Evolutionary conservation across 2,888 invertebrate species (phyloP).

Genomic region (Drosophila diplacantha): DNA sequence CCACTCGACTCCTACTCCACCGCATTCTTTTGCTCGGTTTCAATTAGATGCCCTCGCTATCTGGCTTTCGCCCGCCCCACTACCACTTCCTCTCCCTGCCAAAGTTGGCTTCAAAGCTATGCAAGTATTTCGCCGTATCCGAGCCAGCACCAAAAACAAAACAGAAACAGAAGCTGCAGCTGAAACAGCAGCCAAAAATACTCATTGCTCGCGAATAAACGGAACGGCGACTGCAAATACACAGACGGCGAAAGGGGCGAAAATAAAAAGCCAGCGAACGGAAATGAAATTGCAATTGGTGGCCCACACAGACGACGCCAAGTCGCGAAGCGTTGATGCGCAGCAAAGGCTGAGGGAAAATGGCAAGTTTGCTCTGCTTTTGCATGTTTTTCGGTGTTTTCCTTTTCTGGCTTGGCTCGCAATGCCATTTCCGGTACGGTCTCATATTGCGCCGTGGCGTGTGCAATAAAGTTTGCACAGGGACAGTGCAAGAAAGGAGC

Average conservation of each 20-base stretch:
- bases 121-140: constrained; percentile 36
- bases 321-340: constrained; percentile 66
- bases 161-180: constrained; percentile 18
- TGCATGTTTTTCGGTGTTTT: constrained; percentile 29
- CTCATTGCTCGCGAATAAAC: constrained; percentile 53
- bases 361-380: constrained; percentile 53
- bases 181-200: constrained; percentile 35
- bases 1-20: not conserved
- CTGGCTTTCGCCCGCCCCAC: constrained; percentile 13
- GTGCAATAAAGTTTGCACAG: constrained; percentile 58
- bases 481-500: constrained; percentile 19
- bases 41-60: constrained; percentile 49
- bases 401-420: constrained; percentile 35
- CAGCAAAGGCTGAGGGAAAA: constrained; percentile 11
- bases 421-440: constrained; percentile 57
- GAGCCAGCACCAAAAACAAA: constrained; percentile 35
- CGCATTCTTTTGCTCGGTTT: constrained; percentile 35
- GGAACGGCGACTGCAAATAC: constrained; percentile 35
- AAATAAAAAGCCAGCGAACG: constrained; percentile 55
- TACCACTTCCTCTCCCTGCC: constrained; percentile 5
- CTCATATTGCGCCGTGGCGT: constrained; percentile 53
- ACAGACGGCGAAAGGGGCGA: constrained; percentile 12
- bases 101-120: constrained; percentile 20
- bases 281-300: constrained; percentile 70
- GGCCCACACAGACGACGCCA: constrained; percentile 61